Evolutionary conservation across 2,888 invertebrate genomes (phyloP).

Genomic region (Hetaerina titia): DNA sequence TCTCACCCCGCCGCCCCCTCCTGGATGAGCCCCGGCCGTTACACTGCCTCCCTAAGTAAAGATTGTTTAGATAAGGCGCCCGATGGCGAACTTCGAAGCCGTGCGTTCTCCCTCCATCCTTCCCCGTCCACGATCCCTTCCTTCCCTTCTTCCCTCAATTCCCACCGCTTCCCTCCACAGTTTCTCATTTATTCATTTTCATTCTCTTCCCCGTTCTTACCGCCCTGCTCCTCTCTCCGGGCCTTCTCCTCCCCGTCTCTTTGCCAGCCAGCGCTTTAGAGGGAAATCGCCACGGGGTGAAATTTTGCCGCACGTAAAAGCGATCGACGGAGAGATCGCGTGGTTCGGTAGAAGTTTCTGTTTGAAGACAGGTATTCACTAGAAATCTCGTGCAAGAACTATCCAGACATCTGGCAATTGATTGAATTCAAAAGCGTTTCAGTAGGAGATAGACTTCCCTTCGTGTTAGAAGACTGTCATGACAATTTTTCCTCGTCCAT

Average conservation of each 20-base stretch:
- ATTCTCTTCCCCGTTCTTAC: background rate
- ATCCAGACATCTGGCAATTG: background rate
- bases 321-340: background rate
- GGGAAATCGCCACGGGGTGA: background rate
- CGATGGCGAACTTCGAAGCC: background rate
- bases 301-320: background rate
- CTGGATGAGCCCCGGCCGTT: background rate
- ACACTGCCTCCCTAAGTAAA: background rate
- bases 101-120: background rate
- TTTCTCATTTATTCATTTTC: background rate
- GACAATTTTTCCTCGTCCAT: background rate
- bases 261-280: background rate
- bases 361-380: background rate
- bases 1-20: background rate
- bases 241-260: background rate
- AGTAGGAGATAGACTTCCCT: background rate
- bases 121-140: background rate
- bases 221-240: background rate
- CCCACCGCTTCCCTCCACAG: background rate
- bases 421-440: background rate
- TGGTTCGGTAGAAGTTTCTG: background rate
- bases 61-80: conserved; percentile 22
- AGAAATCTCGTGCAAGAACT: background rate
- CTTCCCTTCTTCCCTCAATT: background rate
- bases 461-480: background rate